Base-by-base conservation (phyloP, 2,113 vertebrate species). In the Rhabdomys dilectus region DNA sequence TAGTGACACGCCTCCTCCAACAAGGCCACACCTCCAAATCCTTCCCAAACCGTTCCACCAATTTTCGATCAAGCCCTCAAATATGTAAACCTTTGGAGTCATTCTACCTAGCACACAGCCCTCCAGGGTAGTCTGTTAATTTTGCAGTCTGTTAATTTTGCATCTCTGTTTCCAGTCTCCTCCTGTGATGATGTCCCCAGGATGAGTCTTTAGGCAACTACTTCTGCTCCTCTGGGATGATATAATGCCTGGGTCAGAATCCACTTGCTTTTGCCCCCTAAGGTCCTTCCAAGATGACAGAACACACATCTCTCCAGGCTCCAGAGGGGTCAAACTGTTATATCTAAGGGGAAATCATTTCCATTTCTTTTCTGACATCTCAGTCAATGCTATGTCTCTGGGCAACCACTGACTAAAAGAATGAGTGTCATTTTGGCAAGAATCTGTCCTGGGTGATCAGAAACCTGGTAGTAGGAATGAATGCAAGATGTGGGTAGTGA, bases 341-440 rank as follows among this genome's bases (percentile, higher is more conserved):
- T 17, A 17, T 17, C 48, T 75, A 53, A 0, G 17, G 39, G 45
- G 42, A 87, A 84, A 53, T 73, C 10, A 66, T 62, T 39, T 92
- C 36, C 29, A 8, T 5, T 60, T 92, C 22, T 68, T 85, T 91
- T 68, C 88, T 26, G 26, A 88, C 13, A 66, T 34, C 36, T 29
- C 16, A 42, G 16, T 9, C 11, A 11, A 29, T 1, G 31, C 8
- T 13, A 0, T 16, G 21, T 24, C 19, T 7, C 48, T 91, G 19
- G 16, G 53, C 1, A 72, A 39, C 51, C 6, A 3, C 17, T 64
- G 29, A 26, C 36, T 89, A 72, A 62, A 91, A 90, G 82, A 1
- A 1, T 3, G 22, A 29, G 11, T 8, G 2, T 7, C 21, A 15
- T 78, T 0, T 16, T 56, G 7, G 34, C 0, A 92, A 11, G 80